Base-by-base conservation (phyloP, 2,797 vertebrate species). In the Stomatorhinus walkeri region DNA sequence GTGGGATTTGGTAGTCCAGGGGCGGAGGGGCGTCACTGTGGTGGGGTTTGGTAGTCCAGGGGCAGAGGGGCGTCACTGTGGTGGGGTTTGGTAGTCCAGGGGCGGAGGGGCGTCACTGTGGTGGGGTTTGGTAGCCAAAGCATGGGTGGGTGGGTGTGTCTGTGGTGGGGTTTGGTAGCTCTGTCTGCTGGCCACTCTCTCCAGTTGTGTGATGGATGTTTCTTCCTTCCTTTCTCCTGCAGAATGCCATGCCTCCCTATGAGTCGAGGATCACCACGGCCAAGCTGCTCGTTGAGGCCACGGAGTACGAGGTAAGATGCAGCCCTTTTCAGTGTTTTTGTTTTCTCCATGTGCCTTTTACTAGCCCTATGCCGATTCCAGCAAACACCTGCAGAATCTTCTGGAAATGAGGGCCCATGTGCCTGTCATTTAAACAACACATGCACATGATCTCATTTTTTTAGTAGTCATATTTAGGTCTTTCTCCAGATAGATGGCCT, bases 211-310 rank as follows among this genome's bases (percentile, higher is more conserved):
- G 14, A 36, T 19, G 28, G 72, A 2, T 0, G 8, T 49, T 46
- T 16, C 14, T 40, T 49, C 19, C n/a, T 83, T 46, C 9, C 43
- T 19, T 56, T 19, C 24, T 84, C 8, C 19, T 90, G 5, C 92
- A 95, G 90, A 94, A 59, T 87, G 88, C 89, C 46, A 91, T 96
- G 90, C 95, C 94, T 14, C 91, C 92, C 0, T 96, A 94, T 0
- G 93, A 95, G 92, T 95, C 91, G 56, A 95, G 92, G 91, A 94
- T 96, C 92, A 95, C 93, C 61, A 92, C 94, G 0, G 91, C 93
- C 91, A 96, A 97, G 89, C 91, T 95, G 89, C 93, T 95, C 88
- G 94, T 92, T 5, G 94, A 95, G 93, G 93, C 91, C 0, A 95
- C 95, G 89, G 95, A 93, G 89, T 94, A 94, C 32, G 94, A 96